A percentile compares a stretch with the other conserved stretches of the same genome.
phyloP scores from a whole-genome alignment of 1,140 invertebrate genomes.

The Eumeta japonica region DNA sequence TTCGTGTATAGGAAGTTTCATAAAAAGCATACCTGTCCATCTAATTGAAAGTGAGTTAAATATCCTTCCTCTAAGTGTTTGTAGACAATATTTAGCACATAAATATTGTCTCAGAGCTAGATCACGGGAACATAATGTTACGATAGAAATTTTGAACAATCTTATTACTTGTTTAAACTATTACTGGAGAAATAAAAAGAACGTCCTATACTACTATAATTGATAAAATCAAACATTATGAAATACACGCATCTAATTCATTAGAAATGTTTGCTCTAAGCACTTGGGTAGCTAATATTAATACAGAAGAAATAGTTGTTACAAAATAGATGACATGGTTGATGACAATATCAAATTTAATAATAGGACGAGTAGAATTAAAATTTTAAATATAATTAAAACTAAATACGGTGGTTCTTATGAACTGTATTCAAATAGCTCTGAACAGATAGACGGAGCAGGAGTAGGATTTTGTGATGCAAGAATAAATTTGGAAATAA shows the following conservation, averaged over 20 bases:
- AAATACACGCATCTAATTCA: not conserved
- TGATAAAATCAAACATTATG: too few species aligned
- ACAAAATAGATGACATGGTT: not conserved
- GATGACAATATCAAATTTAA: too few species aligned
- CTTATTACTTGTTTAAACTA: too few species aligned
- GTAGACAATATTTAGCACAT: not conserved
- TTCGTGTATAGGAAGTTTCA: conserved; percentile 3
- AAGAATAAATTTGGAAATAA: not conserved
- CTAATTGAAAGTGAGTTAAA: conserved; percentile 3
- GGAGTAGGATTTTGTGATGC: too few species aligned
- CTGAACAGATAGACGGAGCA: too few species aligned
- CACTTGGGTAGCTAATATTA: conserved; percentile 3
- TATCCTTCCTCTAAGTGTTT: conserved; percentile 1
- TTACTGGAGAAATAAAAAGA: not conserved
- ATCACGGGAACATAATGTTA: too few species aligned
- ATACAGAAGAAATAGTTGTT: not conserved
- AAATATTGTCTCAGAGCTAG: conserved; percentile 2
- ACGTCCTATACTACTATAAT: not conserved
- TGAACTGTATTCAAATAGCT: conserved; percentile 5
- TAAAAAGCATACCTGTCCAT: conserved; percentile 3
- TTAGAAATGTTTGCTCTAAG: conserved; percentile 6
- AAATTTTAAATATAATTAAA: not conserved
- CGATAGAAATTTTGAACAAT: too few species aligned
- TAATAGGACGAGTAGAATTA: not conserved
- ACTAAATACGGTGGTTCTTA: not conserved